Evolutionary conservation across 2,888 invertebrate genomes (phyloP), one percentile per base, ranked within the genome.

Genomic region (Dicycla oo): DNA sequence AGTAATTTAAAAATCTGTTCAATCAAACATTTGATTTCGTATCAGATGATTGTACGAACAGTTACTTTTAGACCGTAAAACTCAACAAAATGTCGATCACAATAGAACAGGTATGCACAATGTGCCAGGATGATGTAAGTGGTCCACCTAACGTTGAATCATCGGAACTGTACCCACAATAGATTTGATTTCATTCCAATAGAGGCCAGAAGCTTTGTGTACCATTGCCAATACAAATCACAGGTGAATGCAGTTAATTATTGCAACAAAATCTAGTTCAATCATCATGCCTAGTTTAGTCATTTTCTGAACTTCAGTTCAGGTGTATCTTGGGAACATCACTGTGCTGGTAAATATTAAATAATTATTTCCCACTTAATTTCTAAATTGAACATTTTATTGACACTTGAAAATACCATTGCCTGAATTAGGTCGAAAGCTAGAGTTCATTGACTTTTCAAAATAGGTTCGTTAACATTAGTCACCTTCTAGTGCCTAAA

Each of bases 241-340:
- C 82, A 77, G 82, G 86, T 90, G 85, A 87, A 88, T 91, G 89
- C 89, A 91, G 80, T 89, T 91, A 92, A 91, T 91, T 91, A 91
- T 87, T 89, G 84, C 85, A 84, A 74, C 80, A 69, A 82, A 85
- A 71, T 82, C 78, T 80, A 73, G 67, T 68, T 80, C 64, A 58
- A 73, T 57, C 72, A 73, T 73, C 73, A 71, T 69, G 80, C 72
- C 79, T 70, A 78, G 78, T 75, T 81, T 82, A 85, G 76, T 84
- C 60, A 69, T 60, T 75, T 73, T 73, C 53, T 63, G 75, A 34
- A 63, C 73, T 57, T 57, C 81, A 73, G 71, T 26, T 66, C 70
- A 66, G 75, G 38, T 65, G 72, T 60, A 73, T 57, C 68, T 61
- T 57, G 34, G 30, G 13, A 49, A 20, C 7, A 26, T n/a, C 2